phyloP scores from a whole-genome alignment of 2,797 vertebrate species.

The Pangasius mekongensis region DNA sequence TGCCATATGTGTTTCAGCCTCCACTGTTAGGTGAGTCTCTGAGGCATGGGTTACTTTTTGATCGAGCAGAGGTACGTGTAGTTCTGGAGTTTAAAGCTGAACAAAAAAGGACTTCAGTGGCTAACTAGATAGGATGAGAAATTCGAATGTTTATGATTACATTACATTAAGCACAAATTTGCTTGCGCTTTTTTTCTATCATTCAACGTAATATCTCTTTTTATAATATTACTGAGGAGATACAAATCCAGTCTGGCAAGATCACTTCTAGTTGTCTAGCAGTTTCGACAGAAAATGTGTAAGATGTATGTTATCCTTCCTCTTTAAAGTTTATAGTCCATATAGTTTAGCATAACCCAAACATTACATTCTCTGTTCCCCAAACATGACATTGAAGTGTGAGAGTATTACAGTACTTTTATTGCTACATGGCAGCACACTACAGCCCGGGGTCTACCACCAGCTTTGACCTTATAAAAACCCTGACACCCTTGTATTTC shows the following conservation, averaged over 20 bases:
- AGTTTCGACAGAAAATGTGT: constrained; percentile 10
- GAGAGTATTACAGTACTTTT: not conserved
- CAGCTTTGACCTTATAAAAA: constrained; percentile 20
- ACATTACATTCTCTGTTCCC: not conserved
- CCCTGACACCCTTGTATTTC: constrained; percentile 4
- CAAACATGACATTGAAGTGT: constrained; percentile 6
- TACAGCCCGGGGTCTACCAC: constrained; percentile 25
- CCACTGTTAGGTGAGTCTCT: constrained; percentile 51
- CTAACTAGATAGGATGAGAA: not conserved
- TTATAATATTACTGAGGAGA: not conserved
- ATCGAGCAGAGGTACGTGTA: not conserved
- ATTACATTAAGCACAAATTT: not conserved
- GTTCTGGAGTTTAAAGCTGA: not conserved
- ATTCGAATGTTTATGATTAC: not conserved
- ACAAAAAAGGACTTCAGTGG: not conserved
- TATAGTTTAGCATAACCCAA: constrained; percentile 11
- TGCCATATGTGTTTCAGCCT: constrained; percentile 71
- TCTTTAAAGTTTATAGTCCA: constrained; percentile 12
- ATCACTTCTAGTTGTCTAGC: not conserved
- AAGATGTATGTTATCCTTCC: constrained; percentile 11
- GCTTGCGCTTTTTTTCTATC: not conserved
- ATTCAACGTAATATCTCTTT: not conserved
- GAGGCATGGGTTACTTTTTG: constrained; percentile 28
- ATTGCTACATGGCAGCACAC: not conserved
- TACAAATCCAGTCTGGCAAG: not conserved